phyloP scores from a whole-genome alignment of 2,888 invertebrate species.

The Caenorhabditis sulstoni region DNA sequence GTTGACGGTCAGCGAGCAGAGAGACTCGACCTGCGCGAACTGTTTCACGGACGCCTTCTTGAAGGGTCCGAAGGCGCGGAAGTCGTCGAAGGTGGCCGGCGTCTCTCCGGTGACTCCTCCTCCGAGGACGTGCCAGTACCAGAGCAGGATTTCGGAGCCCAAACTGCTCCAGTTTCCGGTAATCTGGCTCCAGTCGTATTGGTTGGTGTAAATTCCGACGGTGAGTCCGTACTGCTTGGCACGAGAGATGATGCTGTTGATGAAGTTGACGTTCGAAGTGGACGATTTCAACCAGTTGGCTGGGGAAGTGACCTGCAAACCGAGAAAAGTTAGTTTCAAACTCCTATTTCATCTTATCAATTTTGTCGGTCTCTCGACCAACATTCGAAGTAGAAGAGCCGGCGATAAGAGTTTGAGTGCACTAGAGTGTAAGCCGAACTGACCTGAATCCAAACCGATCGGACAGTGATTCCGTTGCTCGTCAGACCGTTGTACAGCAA shows the following conservation, averaged over 20 bases:
- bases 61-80: conserved; percentile 61
- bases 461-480: conserved; percentile 51
- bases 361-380: too few species aligned
- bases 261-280: conserved; percentile 57
- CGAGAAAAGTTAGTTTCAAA: too few species aligned
- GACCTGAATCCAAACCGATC: conserved; percentile 64
- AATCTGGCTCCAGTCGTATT: conserved; percentile 62
- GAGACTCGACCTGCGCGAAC: conserved; percentile 54
- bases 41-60: conserved; percentile 55
- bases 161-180: conserved; percentile 53
- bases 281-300: conserved; percentile 57
- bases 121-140: conserved; percentile 65
- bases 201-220: conserved; percentile 63
- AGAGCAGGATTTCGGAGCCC: conserved; percentile 47
- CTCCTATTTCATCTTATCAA: not conserved
- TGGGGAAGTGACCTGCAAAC: conserved; percentile 63
- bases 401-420: not conserved
- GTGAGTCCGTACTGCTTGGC: conserved; percentile 50
- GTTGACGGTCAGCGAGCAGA: conserved; percentile 52
- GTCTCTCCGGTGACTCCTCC: conserved; percentile 59
- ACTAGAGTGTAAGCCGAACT: conserved; percentile 5
- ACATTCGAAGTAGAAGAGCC: too few species aligned
- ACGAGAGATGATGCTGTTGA: conserved; percentile 58
- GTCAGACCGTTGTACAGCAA: conserved; percentile 55
- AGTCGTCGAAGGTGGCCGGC: conserved; percentile 59